Evolutionary conservation across 1,140 invertebrate species (phyloP).

Genomic region (Telenomus remus): DNA sequence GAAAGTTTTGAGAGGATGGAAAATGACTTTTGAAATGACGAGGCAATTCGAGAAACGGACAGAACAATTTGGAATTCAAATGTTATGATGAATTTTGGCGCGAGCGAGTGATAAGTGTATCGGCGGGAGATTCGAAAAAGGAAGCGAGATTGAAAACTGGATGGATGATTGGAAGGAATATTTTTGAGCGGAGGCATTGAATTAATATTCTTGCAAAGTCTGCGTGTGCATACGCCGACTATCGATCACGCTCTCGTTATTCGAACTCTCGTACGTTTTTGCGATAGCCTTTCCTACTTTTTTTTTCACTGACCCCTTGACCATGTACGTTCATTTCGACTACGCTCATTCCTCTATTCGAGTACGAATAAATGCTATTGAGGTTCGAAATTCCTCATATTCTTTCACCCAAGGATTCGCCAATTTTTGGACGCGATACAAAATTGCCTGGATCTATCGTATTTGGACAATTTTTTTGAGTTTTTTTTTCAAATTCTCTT

Average conservation of each 20-base stretch:
- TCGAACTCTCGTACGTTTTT: slow-evolving; percentile 50
- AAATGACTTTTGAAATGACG: background rate
- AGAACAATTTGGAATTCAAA: background rate
- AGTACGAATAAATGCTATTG: slow-evolving; percentile 57
- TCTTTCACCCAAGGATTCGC: slow-evolving; percentile 51
- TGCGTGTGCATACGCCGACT: slow-evolving; percentile 32
- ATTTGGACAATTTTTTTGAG: too few relatives aligned
- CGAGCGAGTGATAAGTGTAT: too few relatives aligned
- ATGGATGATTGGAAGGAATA: slow-evolving; percentile 5
- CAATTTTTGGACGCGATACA: slow-evolving; percentile 53
- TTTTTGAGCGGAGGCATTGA: slow-evolving; percentile 53
- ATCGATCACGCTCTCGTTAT: slow-evolving; percentile 59
- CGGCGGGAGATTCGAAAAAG: background rate
- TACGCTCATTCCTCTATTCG: slow-evolving; percentile 56
- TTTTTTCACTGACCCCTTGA: slow-evolving; percentile 57
- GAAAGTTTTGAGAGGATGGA: too few relatives aligned
- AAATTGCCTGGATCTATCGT: slow-evolving; percentile 44
- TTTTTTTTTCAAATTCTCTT: slow-evolving; percentile 20
- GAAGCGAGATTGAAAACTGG: background rate
- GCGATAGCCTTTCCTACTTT: slow-evolving; percentile 33
- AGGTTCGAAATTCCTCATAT: slow-evolving; percentile 57
- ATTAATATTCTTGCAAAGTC: slow-evolving; percentile 55
- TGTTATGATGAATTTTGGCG: background rate
- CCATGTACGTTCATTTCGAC: slow-evolving; percentile 56
- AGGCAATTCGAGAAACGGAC: too few relatives aligned